Percentiles rank a stretch among this genome's conserved stretches.
Conservation (phyloP, 2,888 invertebrate species). For the Mythimna loreyi region DNA sequence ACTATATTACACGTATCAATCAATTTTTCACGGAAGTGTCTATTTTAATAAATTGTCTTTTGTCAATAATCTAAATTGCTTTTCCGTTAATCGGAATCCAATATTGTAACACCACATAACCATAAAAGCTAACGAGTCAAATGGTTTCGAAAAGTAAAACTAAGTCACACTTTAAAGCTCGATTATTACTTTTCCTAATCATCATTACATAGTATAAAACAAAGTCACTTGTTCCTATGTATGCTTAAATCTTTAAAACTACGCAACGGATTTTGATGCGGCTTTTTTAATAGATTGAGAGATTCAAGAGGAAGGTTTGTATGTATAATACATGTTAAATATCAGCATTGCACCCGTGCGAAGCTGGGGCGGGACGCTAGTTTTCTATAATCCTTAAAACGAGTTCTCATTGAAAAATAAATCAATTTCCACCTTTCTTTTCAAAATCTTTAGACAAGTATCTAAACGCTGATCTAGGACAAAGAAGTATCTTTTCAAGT, state of each 20-base stretch:
- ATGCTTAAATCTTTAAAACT: too few species aligned
- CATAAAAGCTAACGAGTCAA: not conserved
- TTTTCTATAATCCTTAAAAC: not conserved
- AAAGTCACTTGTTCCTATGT: too few species aligned
- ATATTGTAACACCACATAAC: slow-evolving; percentile 2
- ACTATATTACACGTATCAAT: not conserved
- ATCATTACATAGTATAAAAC: too few species aligned
- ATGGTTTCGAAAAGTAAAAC: not conserved
- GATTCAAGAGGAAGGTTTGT: too few species aligned
- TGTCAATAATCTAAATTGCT: not conserved
- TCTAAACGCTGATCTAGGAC: slow-evolving; percentile 52
- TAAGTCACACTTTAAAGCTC: not conserved
- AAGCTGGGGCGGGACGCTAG: too few species aligned
- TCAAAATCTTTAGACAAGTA: slow-evolving; percentile 37
- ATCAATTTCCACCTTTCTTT: not conserved
- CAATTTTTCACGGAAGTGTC: not conserved
- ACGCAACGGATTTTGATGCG: too few species aligned
- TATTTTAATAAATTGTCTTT: not conserved
- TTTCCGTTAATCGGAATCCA: not conserved
- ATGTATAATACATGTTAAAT: too few species aligned
- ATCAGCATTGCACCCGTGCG: too few species aligned
- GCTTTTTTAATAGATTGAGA: too few species aligned
- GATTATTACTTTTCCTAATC: not conserved
- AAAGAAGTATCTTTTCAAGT: slow-evolving; percentile 60
- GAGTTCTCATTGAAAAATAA: not conserved